Evolutionary conservation across 1,140 invertebrate species (phyloP).

Genomic region (Triops cancriformis): DNA sequence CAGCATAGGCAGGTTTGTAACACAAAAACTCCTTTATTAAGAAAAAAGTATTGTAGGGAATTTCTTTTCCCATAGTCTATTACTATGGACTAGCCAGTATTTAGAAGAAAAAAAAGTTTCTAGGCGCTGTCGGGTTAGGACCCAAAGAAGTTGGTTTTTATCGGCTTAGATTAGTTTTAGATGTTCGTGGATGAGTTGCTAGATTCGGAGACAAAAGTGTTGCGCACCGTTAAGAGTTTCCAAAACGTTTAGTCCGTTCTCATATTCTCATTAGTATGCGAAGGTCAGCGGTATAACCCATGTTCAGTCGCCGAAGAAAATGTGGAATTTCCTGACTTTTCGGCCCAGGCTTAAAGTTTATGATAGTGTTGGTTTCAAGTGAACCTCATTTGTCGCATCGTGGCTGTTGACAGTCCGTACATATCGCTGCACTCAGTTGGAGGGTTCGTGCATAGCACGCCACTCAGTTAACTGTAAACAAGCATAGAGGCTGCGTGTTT

Average conservation of each 20-base stretch:
- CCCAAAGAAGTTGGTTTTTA: too few species aligned
- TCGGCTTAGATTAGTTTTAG: too few species aligned
- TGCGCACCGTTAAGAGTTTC: not conserved
- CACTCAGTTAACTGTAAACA: not conserved
- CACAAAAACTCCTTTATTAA: too few species aligned
- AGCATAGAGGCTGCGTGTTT: not conserved
- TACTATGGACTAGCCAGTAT: too few species aligned
- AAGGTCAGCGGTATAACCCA: not conserved
- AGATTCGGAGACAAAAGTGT: not conserved
- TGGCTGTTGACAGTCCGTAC: conserved; percentile 1
- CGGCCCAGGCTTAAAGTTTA: not conserved
- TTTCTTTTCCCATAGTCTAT: too few species aligned
- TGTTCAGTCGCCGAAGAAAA: not conserved
- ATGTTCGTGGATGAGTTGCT: too few species aligned
- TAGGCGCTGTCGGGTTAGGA: too few species aligned
- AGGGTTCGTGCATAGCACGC: not conserved
- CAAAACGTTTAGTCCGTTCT: not conserved
- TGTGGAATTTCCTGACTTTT: not conserved
- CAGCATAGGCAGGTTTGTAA: too few species aligned
- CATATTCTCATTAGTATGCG: not conserved
- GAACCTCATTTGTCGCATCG: not conserved
- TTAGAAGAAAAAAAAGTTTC: too few species aligned
- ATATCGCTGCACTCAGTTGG: not conserved
- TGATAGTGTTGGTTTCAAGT: not conserved
- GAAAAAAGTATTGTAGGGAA: too few species aligned